Evolutionary conservation across 2,113 vertebrate genomes (phyloP).

Genomic region (Hippocampus comes): DNA sequence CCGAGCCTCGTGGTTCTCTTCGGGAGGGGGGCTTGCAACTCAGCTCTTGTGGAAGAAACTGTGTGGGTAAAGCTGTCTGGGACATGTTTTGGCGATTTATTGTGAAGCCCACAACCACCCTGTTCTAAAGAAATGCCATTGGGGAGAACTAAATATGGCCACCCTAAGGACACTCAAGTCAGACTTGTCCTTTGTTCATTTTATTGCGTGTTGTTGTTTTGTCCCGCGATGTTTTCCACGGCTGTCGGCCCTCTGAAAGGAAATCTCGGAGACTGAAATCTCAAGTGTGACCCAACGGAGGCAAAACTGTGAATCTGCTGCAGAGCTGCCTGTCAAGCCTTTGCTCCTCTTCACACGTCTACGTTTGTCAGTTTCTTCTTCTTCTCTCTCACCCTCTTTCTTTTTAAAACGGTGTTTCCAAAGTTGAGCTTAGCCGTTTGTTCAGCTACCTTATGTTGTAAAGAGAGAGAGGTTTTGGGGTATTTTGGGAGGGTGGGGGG

Average conservation of each 20-base stretch:
- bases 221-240: conserved; percentile 63
- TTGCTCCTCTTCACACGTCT: conserved; percentile 46
- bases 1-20: conserved; percentile 7
- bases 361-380: conserved; percentile 41
- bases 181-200: conserved; percentile 37
- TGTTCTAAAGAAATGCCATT: conserved; percentile 43
- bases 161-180: conserved; percentile 67
- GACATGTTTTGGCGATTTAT: conserved; percentile 44
- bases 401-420: conserved; percentile 27
- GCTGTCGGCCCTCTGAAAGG: conserved; percentile 68
- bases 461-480: conserved; percentile 26
- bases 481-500: conserved; percentile 12
- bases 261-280: conserved; percentile 75
- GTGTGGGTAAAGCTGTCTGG: conserved; percentile 75
- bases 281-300: conserved; percentile 76
- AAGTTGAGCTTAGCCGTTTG: conserved; percentile 60
- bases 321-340: conserved; percentile 71
- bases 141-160: conserved; percentile 61
- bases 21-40: conserved; percentile 7
- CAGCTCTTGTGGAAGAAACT: conserved; percentile 39
- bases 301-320: conserved; percentile 80
- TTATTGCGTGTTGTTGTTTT: conserved; percentile 43
- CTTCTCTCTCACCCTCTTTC: conserved; percentile 19
- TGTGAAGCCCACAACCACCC: conserved; percentile 50
- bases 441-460: conserved; percentile 53